Evolutionary conservation across 1,140 invertebrate genomes (phyloP).

Genomic region (Microplitis mediator): DNA sequence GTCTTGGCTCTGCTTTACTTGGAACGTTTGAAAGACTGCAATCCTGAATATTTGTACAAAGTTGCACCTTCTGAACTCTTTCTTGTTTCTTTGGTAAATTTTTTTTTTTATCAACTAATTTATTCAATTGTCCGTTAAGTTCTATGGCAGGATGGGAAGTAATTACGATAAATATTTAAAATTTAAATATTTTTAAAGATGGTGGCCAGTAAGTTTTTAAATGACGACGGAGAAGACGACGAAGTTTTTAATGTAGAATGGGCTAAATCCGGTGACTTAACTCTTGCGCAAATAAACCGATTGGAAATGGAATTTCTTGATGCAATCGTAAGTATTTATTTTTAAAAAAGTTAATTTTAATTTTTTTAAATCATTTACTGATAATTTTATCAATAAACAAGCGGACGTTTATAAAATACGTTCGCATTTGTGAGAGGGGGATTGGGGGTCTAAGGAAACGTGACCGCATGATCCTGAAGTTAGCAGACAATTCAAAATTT

Average conservation of each 20-base stretch:
- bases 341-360: conserved; percentile 5
- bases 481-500: too few relatives aligned
- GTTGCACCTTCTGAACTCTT: conserved; percentile 89
- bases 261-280: conserved; percentile 80
- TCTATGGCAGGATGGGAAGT: too few relatives aligned
- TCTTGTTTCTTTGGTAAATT: conserved; percentile 84
- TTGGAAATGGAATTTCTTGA: conserved; percentile 87
- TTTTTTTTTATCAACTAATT: conserved; percentile 32
- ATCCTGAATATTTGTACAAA: conserved; percentile 81
- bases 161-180: background rate
- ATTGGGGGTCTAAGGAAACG: too few relatives aligned
- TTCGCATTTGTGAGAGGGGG: too few relatives aligned
- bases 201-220: conserved; percentile 93
- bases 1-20: conserved; percentile 86
- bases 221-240: conserved; percentile 89
- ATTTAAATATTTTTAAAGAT: conserved; percentile 68
- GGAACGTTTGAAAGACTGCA: conserved; percentile 79
- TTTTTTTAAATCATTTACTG: conserved; percentile 27
- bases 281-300: conserved; percentile 76
- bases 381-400: background rate
- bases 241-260: conserved; percentile 89
- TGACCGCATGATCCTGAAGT: too few relatives aligned
- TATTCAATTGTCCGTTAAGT: background rate
- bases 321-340: conserved; percentile 78
- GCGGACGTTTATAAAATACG: too few relatives aligned